Evolutionary conservation across 1,140 invertebrate species (phyloP), one percentile per base, ranked within the genome.

Genomic region (Laupala kohalensis): DNA sequence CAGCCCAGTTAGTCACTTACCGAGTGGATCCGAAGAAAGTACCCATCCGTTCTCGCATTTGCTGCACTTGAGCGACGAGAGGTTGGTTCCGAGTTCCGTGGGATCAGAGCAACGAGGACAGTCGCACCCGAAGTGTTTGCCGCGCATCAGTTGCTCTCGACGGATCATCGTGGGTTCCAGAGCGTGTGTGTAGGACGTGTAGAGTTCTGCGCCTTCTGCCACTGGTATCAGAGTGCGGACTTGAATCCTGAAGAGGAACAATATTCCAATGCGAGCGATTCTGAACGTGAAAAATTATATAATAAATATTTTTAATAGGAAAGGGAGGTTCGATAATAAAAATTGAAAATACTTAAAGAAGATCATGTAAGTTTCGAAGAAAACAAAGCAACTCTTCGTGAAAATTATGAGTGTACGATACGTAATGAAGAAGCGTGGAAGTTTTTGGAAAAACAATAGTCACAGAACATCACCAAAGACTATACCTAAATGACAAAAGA

Each of bases 181-280:
- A 4, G 76, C 76, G 67, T 78, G 76, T 0, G 79, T 77, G 70
- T 80, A 80, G 6, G 75, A 76, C 25, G 75, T 75, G 6, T 75
- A 77, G 64, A 80, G 78, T 63, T 73, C 19, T 53, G 76, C 69
- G 6, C 79, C 80, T 73, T 79, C 80, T 19, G 74, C 71, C 15
- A 81, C 77, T 19, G 72, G 71, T 19, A 77, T 73, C 1, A 76
- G 76, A 23, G 76, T 73, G 13, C 77, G 27, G 9, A 73, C 37
- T 15, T 26, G 30, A 23, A 73, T 15, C 64, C 72, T 70, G 68
- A 37, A 70, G 67, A 15, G 19, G 6, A 4, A 65, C 25, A 66
- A 65, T 1, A 23, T 6, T 64, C 25, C 64, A 6, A 13, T 64
- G 5, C n/a, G n/a, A n/a, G n/a, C n/a, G n/a, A n/a, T n/a, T n/a